Conservation (phyloP, 2,888 invertebrate species). For the Agonopterix arenella region DNA sequence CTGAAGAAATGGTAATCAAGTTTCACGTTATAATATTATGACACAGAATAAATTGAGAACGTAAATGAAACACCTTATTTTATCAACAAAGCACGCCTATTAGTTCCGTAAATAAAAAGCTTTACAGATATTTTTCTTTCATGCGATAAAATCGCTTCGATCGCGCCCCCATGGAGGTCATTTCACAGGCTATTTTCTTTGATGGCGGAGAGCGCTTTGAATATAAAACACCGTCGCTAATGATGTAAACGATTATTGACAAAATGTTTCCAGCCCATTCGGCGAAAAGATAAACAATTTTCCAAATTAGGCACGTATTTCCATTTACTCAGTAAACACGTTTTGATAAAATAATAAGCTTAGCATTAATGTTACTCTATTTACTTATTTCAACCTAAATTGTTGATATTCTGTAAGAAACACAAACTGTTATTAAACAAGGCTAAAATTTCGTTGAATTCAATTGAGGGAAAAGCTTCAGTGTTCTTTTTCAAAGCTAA, state of each 20-base stretch:
- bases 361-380: too few relatives aligned
- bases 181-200: conserved; percentile 28
- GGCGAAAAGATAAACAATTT: conserved; percentile 16
- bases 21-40: too few relatives aligned
- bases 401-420: too few relatives aligned
- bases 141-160: conserved; percentile 15
- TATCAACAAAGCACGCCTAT: background rate
- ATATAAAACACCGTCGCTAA: conserved; percentile 43
- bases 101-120: conserved; percentile 2
- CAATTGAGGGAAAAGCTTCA: too few relatives aligned
- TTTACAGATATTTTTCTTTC: conserved; percentile 9
- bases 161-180: conserved; percentile 18
- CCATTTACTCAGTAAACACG: background rate
- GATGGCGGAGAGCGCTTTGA: conserved; percentile 25
- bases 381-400: too few relatives aligned
- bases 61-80: too few relatives aligned
- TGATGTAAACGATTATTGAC: conserved; percentile 47
- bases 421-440: too few relatives aligned
- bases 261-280: conserved; percentile 17
- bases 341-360: too few relatives aligned
- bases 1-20: too few relatives aligned
- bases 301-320: conserved; percentile 3
- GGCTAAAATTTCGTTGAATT: too few relatives aligned
- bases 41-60: too few relatives aligned
- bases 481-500: too few relatives aligned